Base-by-base conservation (phyloP, 2,888 invertebrate genomes). In the Imbricaverruca yamaguchii region DNA sequence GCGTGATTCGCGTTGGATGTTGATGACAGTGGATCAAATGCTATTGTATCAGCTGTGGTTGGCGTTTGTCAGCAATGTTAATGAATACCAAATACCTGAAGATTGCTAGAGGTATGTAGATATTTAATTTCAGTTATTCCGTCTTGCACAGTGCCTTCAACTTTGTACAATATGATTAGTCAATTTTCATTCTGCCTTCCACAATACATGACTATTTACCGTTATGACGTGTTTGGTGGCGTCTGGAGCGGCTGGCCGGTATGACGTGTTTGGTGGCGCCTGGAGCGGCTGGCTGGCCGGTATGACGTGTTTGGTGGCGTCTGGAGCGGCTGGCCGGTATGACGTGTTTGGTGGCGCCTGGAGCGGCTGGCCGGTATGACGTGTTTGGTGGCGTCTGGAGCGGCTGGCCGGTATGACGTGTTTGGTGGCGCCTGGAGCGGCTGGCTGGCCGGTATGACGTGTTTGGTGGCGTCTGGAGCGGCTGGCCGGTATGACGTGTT, bases 131-230 rank as follows among this genome's bases (percentile, higher is more conserved):
- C 74, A 53, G 74, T 53, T 74, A 74, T 74, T 55, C 74, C 74
- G 74, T 74, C 53, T 74, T 21, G 74, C 74, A 55, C 74, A 74
- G 74, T 74, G 74, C 74, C 74, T 74, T 74, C 74, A n/a, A 74
- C 74, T 74, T 74, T 74, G 74, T 74, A 74, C 74, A 74, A 74
- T 74, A 39, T 18, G 55, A 74, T 74, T 74, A 74, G 74, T 74
- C 74, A 55, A 74, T 74, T 74, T 55, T 15, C 74, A 55, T 74
- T 74, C 55, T 55, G n/a, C 55, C 74, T 55, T 74, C 74, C 74
- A 74, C 74, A 55, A 74, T 53, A 74, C 13, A 55, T 74, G 55
- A 67, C 39, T 69, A 69, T 69, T 25, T 69, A 69, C 25, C 53
- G 69, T 69, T 69, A 18, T n/a, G 67, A 67, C 0, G 13, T 69